A percentile compares a stretch with the other conserved stretches of the same genome.
These are phyloP conservation scores for Hydrotaea cyrtoneurina DNA, from an alignment of 2,888 invertebrate species.

Conservation along the genomic window DNA sequence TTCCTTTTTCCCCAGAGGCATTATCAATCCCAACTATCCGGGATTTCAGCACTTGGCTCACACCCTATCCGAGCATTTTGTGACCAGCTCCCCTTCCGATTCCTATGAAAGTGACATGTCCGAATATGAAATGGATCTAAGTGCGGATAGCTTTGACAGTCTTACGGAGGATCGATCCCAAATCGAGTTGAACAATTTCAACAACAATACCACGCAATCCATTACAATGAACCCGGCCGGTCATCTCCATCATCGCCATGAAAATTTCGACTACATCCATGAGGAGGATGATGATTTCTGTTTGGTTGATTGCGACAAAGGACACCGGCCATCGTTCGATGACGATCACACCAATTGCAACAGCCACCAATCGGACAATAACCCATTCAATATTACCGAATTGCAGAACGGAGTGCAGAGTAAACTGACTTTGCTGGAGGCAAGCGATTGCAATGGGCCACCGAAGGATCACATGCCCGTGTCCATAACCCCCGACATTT, in stretches of 20 bases:
- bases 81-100: constrained; percentile 78
- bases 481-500: constrained; percentile 76
- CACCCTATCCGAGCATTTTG: constrained; percentile 82
- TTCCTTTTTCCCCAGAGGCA: constrained; percentile 84
- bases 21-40: constrained; percentile 91
- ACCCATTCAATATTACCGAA: constrained; percentile 56
- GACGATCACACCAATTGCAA: constrained; percentile 66
- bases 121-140: constrained; percentile 77
- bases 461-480: constrained; percentile 50
- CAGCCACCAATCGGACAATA: constrained; percentile 31
- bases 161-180: constrained; percentile 79
- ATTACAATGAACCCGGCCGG: constrained; percentile 41
- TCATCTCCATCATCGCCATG: constrained; percentile 38
- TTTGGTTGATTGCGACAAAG: constrained; percentile 45
- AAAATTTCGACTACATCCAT: constrained; percentile 40
- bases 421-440: constrained; percentile 58
- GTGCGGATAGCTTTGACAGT: constrained; percentile 74
- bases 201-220: constrained; percentile 56
- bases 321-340: constrained; percentile 43
- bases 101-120: constrained; percentile 79
- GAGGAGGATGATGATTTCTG: constrained; percentile 36
- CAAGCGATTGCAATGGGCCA: constrained; percentile 43
- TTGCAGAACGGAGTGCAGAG: constrained; percentile 61
- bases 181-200: constrained; percentile 54
- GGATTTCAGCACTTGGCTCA: constrained; percentile 91